These are phyloP conservation scores for Tachyglossus aculeatus DNA, from an alignment of 2,797 vertebrate genomes.

Conservation along the genomic window DNA sequence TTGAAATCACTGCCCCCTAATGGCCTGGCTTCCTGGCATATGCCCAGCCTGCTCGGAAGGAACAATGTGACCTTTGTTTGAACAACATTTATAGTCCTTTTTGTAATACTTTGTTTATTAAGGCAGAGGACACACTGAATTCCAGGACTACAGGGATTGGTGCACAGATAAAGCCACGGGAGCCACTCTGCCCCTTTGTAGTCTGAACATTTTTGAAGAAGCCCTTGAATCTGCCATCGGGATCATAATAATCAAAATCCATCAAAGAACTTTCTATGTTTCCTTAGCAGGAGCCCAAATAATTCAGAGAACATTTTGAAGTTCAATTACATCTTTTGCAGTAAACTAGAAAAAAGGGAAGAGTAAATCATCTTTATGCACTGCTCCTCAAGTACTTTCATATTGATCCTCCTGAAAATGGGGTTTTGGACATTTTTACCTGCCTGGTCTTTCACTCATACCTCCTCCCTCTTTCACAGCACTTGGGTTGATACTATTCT, in stretches of 20 bases:
- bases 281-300: constrained; percentile 33
- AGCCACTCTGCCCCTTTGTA: neutral
- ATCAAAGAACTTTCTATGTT: constrained; percentile 30
- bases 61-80: too few species aligned
- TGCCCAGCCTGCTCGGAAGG: too few species aligned
- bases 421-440: constrained; percentile 14
- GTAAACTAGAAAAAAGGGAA: constrained; percentile 39
- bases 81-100: too few species aligned
- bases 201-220: neutral
- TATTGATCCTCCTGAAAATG: constrained; percentile 20
- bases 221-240: constrained; percentile 19
- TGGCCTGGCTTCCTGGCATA: too few species aligned
- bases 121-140: too few species aligned
- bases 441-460: constrained; percentile 22
- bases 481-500: constrained; percentile 7
- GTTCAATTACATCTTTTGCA: constrained; percentile 51
- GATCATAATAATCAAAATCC: constrained; percentile 34
- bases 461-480: too few species aligned
- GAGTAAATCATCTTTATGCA: constrained; percentile 51
- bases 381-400: constrained; percentile 34
- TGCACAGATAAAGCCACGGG: neutral
- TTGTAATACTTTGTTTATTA: too few species aligned
- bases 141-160: too few species aligned
- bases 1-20: too few species aligned
- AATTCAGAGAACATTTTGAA: constrained; percentile 52